phyloP scores from a whole-genome alignment of 1,140 invertebrate species.

The Trichomalopsis sarcophagae region DNA sequence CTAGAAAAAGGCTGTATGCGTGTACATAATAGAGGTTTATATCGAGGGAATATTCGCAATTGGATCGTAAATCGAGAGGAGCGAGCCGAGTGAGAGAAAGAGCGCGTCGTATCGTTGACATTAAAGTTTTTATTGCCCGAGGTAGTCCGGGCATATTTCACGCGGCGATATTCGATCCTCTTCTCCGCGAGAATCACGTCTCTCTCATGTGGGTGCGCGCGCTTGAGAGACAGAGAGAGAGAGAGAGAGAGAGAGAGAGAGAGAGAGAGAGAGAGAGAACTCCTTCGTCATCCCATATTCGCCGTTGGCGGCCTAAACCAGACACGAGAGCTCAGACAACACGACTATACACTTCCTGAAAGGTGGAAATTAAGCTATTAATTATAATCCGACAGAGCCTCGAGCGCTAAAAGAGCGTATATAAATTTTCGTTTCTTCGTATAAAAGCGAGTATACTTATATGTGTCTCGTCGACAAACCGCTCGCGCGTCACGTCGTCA shows the following conservation, averaged over 20 bases:
- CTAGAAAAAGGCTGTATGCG: not conserved
- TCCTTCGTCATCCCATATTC: slow-evolving; percentile 55
- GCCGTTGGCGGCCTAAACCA: slow-evolving; percentile 55
- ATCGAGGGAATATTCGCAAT: slow-evolving; percentile 31
- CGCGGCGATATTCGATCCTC: slow-evolving; percentile 31
- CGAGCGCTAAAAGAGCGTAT: slow-evolving; percentile 11
- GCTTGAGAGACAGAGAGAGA: no score
- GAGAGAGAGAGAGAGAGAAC: slow-evolving; percentile 48
- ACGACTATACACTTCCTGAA: slow-evolving; percentile 62
- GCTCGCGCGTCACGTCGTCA: not conserved
- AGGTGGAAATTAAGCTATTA: slow-evolving; percentile 72
- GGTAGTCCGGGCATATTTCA: slow-evolving; percentile 15
- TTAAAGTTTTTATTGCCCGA: slow-evolving; percentile 37
- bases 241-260: slow-evolving; percentile 9
- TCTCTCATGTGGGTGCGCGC: slow-evolving; percentile 51
- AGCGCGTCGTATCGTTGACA: slow-evolving; percentile 30
- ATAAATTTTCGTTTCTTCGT: not conserved
- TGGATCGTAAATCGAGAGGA: slow-evolving; percentile 33
- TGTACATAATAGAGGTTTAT: slow-evolving; percentile 18
- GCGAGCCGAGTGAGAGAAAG: not conserved
- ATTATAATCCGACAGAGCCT: slow-evolving; percentile 61
- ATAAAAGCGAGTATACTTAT: not conserved
- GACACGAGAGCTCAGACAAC: no score
- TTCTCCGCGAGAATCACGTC: not conserved
- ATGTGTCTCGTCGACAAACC: not conserved